Percentiles rank a stretch among this genome's conserved stretches.
phyloP scores from a whole-genome alignment of 2,113 vertebrate species.

The Odocoileus hemionus region DNA sequence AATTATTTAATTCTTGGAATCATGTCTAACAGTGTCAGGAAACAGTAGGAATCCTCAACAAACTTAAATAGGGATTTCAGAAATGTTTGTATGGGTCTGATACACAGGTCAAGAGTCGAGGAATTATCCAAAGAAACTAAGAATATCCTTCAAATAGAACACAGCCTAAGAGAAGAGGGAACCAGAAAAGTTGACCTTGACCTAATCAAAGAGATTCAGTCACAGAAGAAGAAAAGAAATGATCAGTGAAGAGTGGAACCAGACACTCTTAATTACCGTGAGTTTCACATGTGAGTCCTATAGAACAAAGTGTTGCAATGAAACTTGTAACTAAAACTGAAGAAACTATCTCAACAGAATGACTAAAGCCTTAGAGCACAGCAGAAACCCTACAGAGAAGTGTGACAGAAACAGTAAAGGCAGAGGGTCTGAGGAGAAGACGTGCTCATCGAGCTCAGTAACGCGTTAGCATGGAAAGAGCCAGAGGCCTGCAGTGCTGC shows the following conservation, averaged over 20 bases:
- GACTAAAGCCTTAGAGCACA: not conserved
- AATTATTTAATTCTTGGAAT: not conserved
- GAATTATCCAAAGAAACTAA: not conserved
- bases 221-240: not conserved
- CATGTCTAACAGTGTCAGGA: not conserved
- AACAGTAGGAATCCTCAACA: not conserved
- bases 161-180: not conserved
- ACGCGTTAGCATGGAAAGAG: not conserved
- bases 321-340: not conserved
- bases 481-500: not conserved
- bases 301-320: not conserved
- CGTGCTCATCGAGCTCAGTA: not conserved
- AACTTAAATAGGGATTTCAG: not conserved
- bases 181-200: not conserved
- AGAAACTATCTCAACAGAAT: not conserved
- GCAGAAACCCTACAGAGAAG: not conserved
- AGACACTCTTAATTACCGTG: not conserved
- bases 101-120: not conserved
- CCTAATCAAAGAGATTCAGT: not conserved
- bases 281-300: not conserved
- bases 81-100: not conserved
- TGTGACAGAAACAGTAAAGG: not conserved
- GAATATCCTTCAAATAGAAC: not conserved
- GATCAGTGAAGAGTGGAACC: not conserved
- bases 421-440: not conserved